Base-by-base conservation (phyloP, 1,140 invertebrate genomes). In the Dysdera silvatica region DNA sequence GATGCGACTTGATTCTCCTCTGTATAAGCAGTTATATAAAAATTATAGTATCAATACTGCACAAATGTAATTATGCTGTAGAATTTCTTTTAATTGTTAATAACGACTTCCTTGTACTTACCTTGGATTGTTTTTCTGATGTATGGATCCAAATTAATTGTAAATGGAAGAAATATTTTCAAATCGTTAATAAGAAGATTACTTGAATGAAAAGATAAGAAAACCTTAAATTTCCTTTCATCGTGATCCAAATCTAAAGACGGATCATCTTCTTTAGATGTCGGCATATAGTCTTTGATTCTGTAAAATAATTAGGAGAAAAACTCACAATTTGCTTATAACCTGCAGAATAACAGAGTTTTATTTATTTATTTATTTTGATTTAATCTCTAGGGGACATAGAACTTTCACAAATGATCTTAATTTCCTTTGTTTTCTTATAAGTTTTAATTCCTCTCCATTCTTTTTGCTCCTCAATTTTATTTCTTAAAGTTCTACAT, bases 71-170 rank as follows among this genome's bases (percentile, higher is more conserved):
- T 16, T 40, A 40, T n/a, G n/a, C n/a, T n/a, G n/a, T n/a, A n/a
- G n/a, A n/a, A n/a, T n/a, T n/a, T n/a, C n/a, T n/a, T n/a, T n/a
- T n/a, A n/a, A n/a, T n/a, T n/a, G n/a, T n/a, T n/a, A n/a, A n/a
- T n/a, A n/a, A n/a, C 23, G 43, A 12, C 8, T 16, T 20, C 18
- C 2, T 47, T 10, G 2, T 10, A 49, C 24, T 40, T 49, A 89
- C 88, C 89, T 84, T 93, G 92, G 37, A 96, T 92, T 29, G 35
- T 32, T 61, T 68, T 60, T 70, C 92, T 87, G 20, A 98, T 84
- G 72, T 94, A 96, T 0, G 94, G 95, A 81, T 98, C 94, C 18
- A 97, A 77, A 76, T 96, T 97, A 60, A 97, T 96, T 14, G 93
- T 96, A 72, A 96, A 97, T 0, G 94, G 94, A 49, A 97, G 76